Evolutionary conservation across 2,888 invertebrate species (phyloP).

Genomic region (Dorcus hopei): DNA sequence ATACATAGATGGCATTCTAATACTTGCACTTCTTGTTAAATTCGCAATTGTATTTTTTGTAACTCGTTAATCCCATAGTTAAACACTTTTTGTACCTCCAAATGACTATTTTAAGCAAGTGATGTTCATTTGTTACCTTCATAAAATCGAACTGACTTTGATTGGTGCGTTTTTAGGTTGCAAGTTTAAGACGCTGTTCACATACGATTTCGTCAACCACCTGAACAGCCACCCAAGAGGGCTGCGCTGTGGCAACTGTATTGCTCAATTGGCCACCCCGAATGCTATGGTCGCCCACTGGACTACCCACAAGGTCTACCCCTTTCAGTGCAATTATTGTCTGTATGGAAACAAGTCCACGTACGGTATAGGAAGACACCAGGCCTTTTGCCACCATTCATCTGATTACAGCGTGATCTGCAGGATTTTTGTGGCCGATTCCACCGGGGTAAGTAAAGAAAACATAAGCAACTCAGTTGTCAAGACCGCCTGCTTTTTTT

Average conservation of each 20-base stretch:
- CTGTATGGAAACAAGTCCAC: slow-evolving; percentile 42
- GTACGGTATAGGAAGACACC: slow-evolving; percentile 51
- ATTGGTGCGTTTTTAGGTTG: slow-evolving; percentile 15
- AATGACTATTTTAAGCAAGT: too few relatives aligned
- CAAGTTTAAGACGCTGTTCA: slow-evolving; percentile 7
- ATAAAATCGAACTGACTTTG: neutral
- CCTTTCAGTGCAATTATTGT: slow-evolving; percentile 55
- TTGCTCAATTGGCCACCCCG: neutral
- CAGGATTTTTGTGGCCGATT: slow-evolving; percentile 25
- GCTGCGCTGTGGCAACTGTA: neutral
- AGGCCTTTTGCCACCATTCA: slow-evolving; percentile 48
- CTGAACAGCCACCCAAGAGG: slow-evolving; percentile 3
- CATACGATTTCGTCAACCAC: slow-evolving; percentile 19
- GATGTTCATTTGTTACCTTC: too few relatives aligned
- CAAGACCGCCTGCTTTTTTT: neutral
- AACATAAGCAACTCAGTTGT: too few relatives aligned
- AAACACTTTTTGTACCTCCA: too few relatives aligned
- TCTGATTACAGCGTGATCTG: slow-evolving; percentile 43
- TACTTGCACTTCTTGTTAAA: too few relatives aligned
- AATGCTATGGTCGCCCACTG: slow-evolving; percentile 4
- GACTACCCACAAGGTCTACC: slow-evolving; percentile 45
- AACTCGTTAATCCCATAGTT: too few relatives aligned
- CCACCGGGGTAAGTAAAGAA: slow-evolving; percentile 17
- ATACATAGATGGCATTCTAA: too few relatives aligned
- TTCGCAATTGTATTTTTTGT: too few relatives aligned